These are phyloP conservation scores for Calcarius ornatus DNA, from an alignment of 2,113 vertebrate genomes.

Conservation along the genomic window DNA sequence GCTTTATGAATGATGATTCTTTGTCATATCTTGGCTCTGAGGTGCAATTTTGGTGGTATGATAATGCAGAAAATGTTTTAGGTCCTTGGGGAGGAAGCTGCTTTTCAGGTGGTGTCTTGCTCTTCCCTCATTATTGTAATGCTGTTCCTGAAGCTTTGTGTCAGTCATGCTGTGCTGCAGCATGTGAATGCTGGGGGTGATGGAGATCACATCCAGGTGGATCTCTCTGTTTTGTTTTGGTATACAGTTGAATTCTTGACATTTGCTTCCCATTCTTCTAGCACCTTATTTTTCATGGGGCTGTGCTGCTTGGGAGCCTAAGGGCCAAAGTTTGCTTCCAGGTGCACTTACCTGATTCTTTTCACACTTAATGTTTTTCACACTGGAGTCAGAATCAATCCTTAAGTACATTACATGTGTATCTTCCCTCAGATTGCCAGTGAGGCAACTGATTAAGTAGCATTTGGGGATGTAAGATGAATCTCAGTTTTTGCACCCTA, in stretches of 20 bases:
- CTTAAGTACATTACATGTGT: not conserved
- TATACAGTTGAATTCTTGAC: not conserved
- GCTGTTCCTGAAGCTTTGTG: not conserved
- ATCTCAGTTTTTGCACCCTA: not conserved
- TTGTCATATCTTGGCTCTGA: not conserved
- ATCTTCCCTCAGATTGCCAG: not conserved
- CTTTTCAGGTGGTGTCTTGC: conserved; percentile 30
- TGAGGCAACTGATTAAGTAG: not conserved
- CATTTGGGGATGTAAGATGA: not conserved
- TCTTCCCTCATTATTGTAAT: conserved; percentile 25
- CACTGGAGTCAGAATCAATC: not conserved
- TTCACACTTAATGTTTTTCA: not conserved
- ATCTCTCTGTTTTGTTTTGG: conserved; percentile 42
- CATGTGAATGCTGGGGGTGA: conserved; percentile 37
- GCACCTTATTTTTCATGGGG: not conserved
- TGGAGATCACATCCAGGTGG: conserved; percentile 51
- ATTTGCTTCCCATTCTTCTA: not conserved
- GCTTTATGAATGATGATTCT: not conserved
- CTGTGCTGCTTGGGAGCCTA: not conserved
- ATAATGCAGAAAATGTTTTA: conserved; percentile 40
- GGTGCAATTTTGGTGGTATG: not conserved
- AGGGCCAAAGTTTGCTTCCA: not conserved
- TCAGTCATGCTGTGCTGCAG: conserved; percentile 8
- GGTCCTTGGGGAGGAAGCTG: conserved; percentile 29
- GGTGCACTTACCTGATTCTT: not conserved